Evolutionary conservation across 2,888 invertebrate species (phyloP).

Genomic region (Hirtodrosophila duncani): DNA sequence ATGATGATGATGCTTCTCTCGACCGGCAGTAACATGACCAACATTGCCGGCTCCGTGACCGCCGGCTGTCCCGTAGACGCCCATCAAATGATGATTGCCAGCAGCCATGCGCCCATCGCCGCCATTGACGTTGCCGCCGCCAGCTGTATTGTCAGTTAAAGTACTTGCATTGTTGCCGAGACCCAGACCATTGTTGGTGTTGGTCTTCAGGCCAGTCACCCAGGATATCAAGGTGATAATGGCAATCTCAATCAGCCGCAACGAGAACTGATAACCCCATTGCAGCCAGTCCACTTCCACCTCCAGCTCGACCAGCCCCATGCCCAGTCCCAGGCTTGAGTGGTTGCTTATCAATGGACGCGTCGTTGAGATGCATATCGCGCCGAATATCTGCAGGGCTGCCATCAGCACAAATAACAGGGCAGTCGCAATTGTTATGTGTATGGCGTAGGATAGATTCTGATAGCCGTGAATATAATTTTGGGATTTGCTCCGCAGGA

Average conservation of each 20-base stretch:
- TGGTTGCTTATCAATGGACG: constrained; percentile 74
- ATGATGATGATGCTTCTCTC: constrained; percentile 81
- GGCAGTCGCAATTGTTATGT: constrained; percentile 92
- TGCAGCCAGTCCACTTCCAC: constrained; percentile 89
- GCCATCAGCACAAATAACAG: constrained; percentile 90
- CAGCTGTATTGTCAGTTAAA: too few relatives aligned
- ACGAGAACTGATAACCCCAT: constrained; percentile 93
- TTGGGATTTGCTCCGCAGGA: constrained; percentile 87
- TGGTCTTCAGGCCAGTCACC: constrained; percentile 88
- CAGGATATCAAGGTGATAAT: constrained; percentile 91
- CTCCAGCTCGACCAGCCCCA: too few relatives aligned
- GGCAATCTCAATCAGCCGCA: constrained; percentile 91
- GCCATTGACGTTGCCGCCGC: background rate
- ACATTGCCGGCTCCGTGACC: constrained; percentile 4
- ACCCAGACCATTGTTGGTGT: too few relatives aligned
- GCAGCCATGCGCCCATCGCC: constrained; percentile 41
- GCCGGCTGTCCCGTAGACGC: constrained; percentile 13
- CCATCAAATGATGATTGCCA: constrained; percentile 4
- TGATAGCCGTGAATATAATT: constrained; percentile 88
- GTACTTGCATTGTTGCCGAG: constrained; percentile 76
- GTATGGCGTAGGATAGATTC: constrained; percentile 91
- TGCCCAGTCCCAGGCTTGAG: too few relatives aligned
- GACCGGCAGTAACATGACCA: constrained; percentile 52
- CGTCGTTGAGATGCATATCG: constrained; percentile 82
- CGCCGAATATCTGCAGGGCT: constrained; percentile 89